phyloP scores from a whole-genome alignment of 2,888 invertebrate species.

The Drosophila nr. medialis region DNA sequence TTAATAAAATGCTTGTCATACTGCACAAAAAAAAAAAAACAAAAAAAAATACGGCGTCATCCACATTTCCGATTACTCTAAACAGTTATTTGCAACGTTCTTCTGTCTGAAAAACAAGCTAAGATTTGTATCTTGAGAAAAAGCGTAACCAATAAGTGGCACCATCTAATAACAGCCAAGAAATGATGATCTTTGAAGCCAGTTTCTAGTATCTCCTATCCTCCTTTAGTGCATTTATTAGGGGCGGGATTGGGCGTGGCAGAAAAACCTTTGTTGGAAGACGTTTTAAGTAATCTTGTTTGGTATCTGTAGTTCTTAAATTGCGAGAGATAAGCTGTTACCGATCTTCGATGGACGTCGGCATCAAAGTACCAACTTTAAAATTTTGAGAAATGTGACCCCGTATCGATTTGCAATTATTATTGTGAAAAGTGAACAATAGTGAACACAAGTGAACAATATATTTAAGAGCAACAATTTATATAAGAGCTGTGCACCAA shows the following conservation, averaged over 20 bases:
- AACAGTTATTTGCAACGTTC: not conserved
- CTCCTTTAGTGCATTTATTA: too few relatives aligned
- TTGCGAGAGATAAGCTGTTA: not conserved
- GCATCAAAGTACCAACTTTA: not conserved
- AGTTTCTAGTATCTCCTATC: not conserved
- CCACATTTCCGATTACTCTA: constrained; percentile 79
- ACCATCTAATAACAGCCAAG: not conserved
- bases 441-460: not conserved
- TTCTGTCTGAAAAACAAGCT: too few relatives aligned
- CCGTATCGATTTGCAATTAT: not conserved
- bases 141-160: not conserved
- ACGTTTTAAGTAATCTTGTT: not conserved
- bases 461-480: not conserved
- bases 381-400: not conserved
- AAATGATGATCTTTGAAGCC: not conserved
- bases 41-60: constrained; percentile 22
- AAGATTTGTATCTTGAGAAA: too few relatives aligned
- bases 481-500: not conserved
- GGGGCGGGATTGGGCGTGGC: not conserved
- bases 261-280: not conserved
- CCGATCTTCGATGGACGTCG: not conserved
- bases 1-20: constrained; percentile 70
- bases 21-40: constrained; percentile 39
- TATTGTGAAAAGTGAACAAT: not conserved
- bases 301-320: not conserved